phyloP scores from a whole-genome alignment of 2,888 invertebrate species.

The Resseliella maxima region DNA sequence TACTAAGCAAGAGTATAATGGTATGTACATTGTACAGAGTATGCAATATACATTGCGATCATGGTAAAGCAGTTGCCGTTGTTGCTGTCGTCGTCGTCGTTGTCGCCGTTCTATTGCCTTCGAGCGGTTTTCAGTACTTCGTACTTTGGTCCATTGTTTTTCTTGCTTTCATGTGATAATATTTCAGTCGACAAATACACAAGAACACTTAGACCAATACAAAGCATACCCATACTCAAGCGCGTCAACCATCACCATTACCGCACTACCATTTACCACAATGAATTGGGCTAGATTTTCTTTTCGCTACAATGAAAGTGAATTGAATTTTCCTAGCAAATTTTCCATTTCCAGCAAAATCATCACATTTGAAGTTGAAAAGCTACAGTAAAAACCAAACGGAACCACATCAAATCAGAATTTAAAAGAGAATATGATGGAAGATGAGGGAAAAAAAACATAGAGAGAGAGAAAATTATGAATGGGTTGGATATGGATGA shows the following conservation, averaged over 20 bases:
- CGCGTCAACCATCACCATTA: neutral
- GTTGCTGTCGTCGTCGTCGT: too few species aligned
- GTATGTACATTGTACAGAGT: too few species aligned
- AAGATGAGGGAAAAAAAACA: too few species aligned
- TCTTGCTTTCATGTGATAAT: constrained; percentile 34
- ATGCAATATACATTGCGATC: neutral
- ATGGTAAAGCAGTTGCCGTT: neutral
- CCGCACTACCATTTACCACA: neutral
- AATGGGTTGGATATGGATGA: too few species aligned
- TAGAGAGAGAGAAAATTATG: too few species aligned
- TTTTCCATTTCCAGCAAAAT: constrained; percentile 10
- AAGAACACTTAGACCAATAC: constrained; percentile 16
- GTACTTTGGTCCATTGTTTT: constrained; percentile 33
- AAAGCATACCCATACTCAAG: neutral
- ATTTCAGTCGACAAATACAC: constrained; percentile 34
- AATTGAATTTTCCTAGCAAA: neutral
- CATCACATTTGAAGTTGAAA: constrained; percentile 34
- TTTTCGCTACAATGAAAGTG: constrained; percentile 34
- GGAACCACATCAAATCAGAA: neutral
- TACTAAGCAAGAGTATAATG: too few species aligned
- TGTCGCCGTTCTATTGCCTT: constrained; percentile 20
- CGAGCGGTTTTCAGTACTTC: neutral
- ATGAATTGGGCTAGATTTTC: constrained; percentile 28
- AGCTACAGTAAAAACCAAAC: neutral
- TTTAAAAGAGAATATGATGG: too few species aligned